Percentiles rank a stretch among this genome's conserved stretches.
phyloP scores from a whole-genome alignment of 2,888 invertebrate species.

The Lordiphosa fenestrarum region DNA sequence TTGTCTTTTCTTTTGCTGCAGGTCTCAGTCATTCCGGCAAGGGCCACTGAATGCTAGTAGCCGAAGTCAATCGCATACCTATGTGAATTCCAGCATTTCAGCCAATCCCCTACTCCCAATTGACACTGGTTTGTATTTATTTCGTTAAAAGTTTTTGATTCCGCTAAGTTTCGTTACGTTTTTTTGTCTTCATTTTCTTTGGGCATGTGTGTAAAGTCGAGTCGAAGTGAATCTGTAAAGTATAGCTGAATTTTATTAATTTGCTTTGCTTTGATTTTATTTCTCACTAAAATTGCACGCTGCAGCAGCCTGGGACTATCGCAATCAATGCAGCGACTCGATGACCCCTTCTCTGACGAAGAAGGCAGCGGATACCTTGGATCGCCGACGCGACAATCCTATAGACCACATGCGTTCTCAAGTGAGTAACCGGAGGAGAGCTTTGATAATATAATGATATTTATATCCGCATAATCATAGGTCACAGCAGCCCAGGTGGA shows the following conservation, averaged over 20 bases:
- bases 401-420: constrained; percentile 82
- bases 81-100: constrained; percentile 93
- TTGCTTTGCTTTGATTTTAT: constrained; percentile 20
- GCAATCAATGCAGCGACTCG: constrained; percentile 81
- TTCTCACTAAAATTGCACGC: constrained; percentile 29
- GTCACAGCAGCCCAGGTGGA: constrained; percentile 82
- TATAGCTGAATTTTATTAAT: constrained; percentile 29
- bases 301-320: constrained; percentile 81
- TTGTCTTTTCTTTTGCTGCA: constrained; percentile 83
- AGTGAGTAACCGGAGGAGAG: constrained; percentile 66
- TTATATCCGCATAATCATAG: constrained; percentile 43
- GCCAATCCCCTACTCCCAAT: constrained; percentile 96
- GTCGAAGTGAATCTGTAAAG: constrained; percentile 28
- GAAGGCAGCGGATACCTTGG: constrained; percentile 84
- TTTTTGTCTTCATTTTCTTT: constrained; percentile 42
- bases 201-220: constrained; percentile 29
- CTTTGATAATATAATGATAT: too few species aligned
- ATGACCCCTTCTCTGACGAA: constrained; percentile 94
- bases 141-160: constrained; percentile 65
- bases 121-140: constrained; percentile 85
- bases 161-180: constrained; percentile 55
- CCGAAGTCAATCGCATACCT: constrained; percentile 83
- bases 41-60: constrained; percentile 81
- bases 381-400: constrained; percentile 81
- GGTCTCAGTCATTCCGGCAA: constrained; percentile 97